phyloP scores from a whole-genome alignment of 37 sponge, comb jelly and placozoan genomes.

The Corticium candelabrum region DNA sequence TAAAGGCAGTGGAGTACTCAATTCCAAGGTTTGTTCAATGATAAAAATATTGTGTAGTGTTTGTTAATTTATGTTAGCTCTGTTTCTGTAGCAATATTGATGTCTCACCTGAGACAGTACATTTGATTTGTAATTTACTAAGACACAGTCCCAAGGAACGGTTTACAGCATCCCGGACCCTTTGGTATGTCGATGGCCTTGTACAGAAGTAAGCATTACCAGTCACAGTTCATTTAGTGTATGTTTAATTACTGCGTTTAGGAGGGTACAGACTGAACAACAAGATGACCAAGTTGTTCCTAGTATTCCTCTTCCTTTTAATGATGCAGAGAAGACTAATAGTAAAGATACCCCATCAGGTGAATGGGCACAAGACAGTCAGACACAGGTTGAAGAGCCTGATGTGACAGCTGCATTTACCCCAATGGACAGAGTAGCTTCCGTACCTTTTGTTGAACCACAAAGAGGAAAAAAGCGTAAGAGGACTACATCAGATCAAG shows the following conservation, averaged over 20 bases:
- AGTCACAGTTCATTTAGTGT: too few species aligned
- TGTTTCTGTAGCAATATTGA: neutral
- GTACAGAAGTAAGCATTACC: too few species aligned
- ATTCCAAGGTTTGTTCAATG: conserved; percentile 47
- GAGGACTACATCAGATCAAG: neutral
- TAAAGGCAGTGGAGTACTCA: conserved; percentile 35
- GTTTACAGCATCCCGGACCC: neutral
- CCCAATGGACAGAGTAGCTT: neutral
- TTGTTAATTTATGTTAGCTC: too few species aligned
- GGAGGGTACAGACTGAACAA: too few species aligned
- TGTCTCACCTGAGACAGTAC: neutral
- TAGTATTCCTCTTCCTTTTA: neutral
- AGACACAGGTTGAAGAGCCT: too few species aligned
- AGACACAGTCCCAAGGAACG: neutral
- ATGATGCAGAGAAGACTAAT: too few species aligned
- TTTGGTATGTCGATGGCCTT: too few species aligned
- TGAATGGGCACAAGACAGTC: neutral
- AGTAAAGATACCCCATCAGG: neutral
- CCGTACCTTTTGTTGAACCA: neutral
- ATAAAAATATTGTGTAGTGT: too few species aligned
- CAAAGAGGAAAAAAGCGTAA: too few species aligned
- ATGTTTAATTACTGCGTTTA: too few species aligned
- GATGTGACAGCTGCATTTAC: too few species aligned
- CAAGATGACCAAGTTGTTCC: neutral
- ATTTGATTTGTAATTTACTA: neutral